Evolutionary conservation across 2,113 vertebrate species (phyloP), one percentile per base, ranked within the genome.

Genomic region (Apeltes quadracus): DNA sequence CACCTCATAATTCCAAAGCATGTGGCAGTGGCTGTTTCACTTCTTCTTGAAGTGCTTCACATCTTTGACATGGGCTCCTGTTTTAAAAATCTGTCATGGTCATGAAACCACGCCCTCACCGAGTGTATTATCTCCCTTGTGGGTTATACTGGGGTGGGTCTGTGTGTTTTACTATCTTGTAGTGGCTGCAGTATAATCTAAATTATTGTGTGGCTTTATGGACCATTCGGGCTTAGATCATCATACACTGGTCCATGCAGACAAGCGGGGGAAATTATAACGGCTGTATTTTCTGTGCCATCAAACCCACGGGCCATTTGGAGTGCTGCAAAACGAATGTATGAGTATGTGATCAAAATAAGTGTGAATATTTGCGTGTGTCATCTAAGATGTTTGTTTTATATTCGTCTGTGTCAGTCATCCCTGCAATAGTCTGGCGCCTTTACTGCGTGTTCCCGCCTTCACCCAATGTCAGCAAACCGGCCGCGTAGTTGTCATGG

Each of bases 131-230:
- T 77, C 70, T 87, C 82, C 84, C 59, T 74, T 14, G 55, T 75
- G 64, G 87, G 82, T 84, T 82, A 76, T 58, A 88, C 72, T 55
- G 75, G n/a, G n/a, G n/a, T n/a, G n/a, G n/a, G n/a, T 55, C 61
- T 41, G 20, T 68, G 84, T 86, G 74, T 88, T 91, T 89, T 82
- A 93, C 91, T 91, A 87, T 88, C 82, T 88, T 77, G 69, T 71
- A 81, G 76, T 69, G 72, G 69, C 80, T 41, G 75, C 78, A 85
- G 18, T 80, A 72, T 76, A 74, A 2, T n/a, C 88, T 91, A 79
- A 89, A 90, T 92, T 82, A 90, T 92, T 92, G 79, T 82, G 76
- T 76, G 91, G 79, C 91, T 91, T 92, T 78, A 91, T 92, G 84
- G 84, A 88, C 68, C 68, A 12, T 78, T 81, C 81, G 78, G 58